phyloP scores from a whole-genome alignment of 2,113 vertebrate species.

The Gadus chalcogrammus region DNA sequence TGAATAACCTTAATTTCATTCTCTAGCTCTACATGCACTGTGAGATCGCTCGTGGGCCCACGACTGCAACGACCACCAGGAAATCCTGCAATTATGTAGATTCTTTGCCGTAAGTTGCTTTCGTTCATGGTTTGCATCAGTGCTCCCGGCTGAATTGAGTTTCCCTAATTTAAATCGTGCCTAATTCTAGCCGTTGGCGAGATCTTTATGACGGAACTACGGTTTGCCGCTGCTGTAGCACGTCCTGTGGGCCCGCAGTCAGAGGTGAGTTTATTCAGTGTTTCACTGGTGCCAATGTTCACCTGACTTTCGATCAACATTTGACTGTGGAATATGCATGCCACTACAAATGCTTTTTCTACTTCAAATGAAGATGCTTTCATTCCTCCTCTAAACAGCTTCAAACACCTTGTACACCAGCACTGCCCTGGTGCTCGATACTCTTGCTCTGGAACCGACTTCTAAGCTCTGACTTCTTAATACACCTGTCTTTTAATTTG shows the following conservation, averaged over 20 bases:
- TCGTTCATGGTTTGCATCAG: not conserved
- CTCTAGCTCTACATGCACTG: constrained; percentile 69
- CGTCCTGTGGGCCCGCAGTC: constrained; percentile 1
- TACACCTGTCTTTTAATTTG: too few species aligned
- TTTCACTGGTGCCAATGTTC: not conserved
- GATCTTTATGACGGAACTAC: constrained; percentile 48
- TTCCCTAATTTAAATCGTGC: not conserved
- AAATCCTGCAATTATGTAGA: constrained; percentile 63
- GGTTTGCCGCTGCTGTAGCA: constrained; percentile 61
- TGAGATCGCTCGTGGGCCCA: constrained; percentile 34
- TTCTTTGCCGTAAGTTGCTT: constrained; percentile 6
- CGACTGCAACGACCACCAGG: constrained; percentile 20
- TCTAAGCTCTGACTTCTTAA: too few species aligned
- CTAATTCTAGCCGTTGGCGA: constrained; percentile 51
- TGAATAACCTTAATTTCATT: not conserved
- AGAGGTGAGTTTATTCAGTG: constrained; percentile 26
- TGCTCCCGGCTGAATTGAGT: not conserved
- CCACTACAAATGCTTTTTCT: too few species aligned
- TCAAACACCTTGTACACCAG: too few species aligned
- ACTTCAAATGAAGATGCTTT: too few species aligned
- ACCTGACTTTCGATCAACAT: not conserved
- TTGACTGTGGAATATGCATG: not conserved
- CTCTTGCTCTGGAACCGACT: too few species aligned
- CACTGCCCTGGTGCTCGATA: too few species aligned
- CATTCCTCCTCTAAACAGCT: too few species aligned